phyloP scores from a whole-genome alignment of 2,888 invertebrate species.

The Sarcophaga subvicina region DNA sequence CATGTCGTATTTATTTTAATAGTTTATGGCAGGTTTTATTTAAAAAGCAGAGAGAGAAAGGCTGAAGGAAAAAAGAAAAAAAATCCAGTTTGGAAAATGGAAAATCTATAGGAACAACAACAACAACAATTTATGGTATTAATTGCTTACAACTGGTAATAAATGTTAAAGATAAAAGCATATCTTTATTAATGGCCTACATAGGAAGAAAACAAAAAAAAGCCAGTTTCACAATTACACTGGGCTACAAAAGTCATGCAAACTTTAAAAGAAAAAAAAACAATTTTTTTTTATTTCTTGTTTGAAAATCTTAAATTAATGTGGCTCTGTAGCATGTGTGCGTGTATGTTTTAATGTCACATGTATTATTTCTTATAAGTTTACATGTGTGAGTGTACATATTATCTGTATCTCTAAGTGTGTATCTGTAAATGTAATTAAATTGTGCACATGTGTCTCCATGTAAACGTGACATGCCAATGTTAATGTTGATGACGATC shows the following conservation, averaged over 20 bases:
- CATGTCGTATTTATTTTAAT: background rate
- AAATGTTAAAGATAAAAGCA: slow-evolving; percentile 5
- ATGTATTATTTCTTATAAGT: background rate
- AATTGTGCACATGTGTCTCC: slow-evolving; percentile 62
- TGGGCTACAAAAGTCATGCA: background rate
- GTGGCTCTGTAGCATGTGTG: background rate
- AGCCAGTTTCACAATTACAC: slow-evolving; percentile 16
- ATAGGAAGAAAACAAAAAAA: background rate
- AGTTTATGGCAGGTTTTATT: slow-evolving; percentile 22
- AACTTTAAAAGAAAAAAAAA: background rate
- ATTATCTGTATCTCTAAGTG: too few species aligned
- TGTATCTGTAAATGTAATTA: slow-evolving; percentile 53
- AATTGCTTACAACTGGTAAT: slow-evolving; percentile 2
- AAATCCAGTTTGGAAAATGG: background rate
- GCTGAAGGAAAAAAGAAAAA: background rate
- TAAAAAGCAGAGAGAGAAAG: slow-evolving; percentile 1
- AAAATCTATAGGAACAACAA: background rate
- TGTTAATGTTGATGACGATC: slow-evolving; percentile 44
- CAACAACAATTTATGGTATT: slow-evolving; percentile 22
- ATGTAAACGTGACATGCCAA: slow-evolving; percentile 57
- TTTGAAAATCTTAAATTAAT: background rate
- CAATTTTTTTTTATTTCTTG: background rate
- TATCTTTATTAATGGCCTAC: slow-evolving; percentile 1
- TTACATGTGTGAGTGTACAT: too few species aligned
- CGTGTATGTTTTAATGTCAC: background rate